A percentile compares a stretch with the other conserved stretches of the same genome.
Evolutionary conservation across 2,797 vertebrate species (phyloP).

Genomic region (Astyanax mexicanus): DNA sequence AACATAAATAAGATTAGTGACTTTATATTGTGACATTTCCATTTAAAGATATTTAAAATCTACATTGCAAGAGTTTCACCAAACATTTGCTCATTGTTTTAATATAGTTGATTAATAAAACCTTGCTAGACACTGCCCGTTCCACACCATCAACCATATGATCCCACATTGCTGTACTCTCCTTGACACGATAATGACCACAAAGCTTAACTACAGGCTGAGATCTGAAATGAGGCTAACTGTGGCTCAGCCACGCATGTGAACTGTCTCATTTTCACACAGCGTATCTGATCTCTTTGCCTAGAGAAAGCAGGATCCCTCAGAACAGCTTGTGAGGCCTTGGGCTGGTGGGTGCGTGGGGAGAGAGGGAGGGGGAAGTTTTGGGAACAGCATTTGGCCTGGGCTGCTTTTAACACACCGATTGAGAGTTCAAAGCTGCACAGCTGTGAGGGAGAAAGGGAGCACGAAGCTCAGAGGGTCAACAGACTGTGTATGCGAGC

Average conservation of each 20-base stretch:
- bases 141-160: neutral
- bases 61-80: too few relatives aligned
- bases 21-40: too few relatives aligned
- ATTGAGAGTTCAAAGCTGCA: conserved; percentile 69
- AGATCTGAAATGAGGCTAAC: conserved; percentile 30
- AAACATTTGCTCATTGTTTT: neutral
- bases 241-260: conserved; percentile 43
- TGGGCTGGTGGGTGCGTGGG: conserved; percentile 10
- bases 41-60: too few relatives aligned
- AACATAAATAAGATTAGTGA: too few relatives aligned
- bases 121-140: neutral
- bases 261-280: conserved; percentile 52
- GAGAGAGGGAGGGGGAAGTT: conserved; percentile 19
- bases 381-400: conserved; percentile 55
- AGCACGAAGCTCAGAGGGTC: conserved; percentile 51
- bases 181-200: neutral
- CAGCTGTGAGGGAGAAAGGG: conserved; percentile 70
- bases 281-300: conserved; percentile 52
- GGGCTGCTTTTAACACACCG: conserved; percentile 68
- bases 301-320: conserved; percentile 41
- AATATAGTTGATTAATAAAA: neutral
- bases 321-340: conserved; percentile 64
- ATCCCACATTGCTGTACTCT: neutral
- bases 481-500: conserved; percentile 56
- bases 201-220: conserved; percentile 17